phyloP scores from a whole-genome alignment of 2,113 vertebrate species.

The Pantherophis guttatus region DNA sequence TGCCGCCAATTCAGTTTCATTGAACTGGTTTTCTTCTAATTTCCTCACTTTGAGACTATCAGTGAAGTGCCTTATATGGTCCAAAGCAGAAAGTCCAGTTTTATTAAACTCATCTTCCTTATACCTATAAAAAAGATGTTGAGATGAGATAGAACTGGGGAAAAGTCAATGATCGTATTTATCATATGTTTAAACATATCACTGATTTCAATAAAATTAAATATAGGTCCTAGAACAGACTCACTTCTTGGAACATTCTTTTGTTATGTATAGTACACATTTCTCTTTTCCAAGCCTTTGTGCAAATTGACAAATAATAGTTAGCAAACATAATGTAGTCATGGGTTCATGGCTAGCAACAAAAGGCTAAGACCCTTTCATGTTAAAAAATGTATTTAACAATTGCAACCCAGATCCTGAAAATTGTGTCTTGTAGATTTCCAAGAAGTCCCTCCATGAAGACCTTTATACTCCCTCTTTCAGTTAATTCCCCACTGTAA shows the following conservation, averaged over 20 bases:
- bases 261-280: neutral
- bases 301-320: neutral
- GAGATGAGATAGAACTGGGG: neutral
- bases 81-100: conserved; percentile 89
- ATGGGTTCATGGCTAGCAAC: neutral
- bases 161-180: neutral
- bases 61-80: conserved; percentile 94
- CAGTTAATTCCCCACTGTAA: neutral
- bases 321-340: neutral
- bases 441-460: neutral
- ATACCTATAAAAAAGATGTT: conserved; percentile 73
- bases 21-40: conserved; percentile 88
- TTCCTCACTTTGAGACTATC: conserved; percentile 89
- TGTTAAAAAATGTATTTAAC: neutral
- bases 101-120: conserved; percentile 87
- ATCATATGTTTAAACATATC: neutral
- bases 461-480: neutral
- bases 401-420: neutral
- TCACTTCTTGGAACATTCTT: neutral
- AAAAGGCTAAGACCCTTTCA: neutral
- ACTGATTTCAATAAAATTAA: neutral
- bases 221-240: neutral
- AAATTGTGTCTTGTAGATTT: neutral
- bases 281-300: neutral
- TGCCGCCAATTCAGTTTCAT: conserved; percentile 80